Evolutionary conservation across 2,113 vertebrate species (phyloP), one percentile per base, ranked within the genome.

Genomic region (Peromyscus polionotus): DNA sequence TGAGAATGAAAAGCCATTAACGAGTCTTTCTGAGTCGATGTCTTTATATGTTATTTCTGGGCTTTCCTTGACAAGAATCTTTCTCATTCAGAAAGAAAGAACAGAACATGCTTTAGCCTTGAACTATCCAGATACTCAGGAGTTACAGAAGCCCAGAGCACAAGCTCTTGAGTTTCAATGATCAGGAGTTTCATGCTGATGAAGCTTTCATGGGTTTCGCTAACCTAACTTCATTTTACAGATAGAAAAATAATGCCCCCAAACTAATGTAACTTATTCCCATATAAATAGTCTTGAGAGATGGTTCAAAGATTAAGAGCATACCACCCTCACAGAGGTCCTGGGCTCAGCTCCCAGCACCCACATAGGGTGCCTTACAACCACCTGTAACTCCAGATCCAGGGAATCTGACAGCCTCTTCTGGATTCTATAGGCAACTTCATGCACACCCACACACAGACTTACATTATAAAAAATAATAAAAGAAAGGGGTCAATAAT

Each of bases 11-110:
- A 87, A 88, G n/a, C 19, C 36, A 94, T 54, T 95, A 88, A 68
- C 70, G n/a, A 95, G 36, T 90, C n/a, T 95, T 80, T 83, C 33
- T 76, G 91, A 63, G 68, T 93, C 90, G 93, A 90, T 73, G 3
- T 86, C 42, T 94, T 51, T 95, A 4, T 5, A 91, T 31, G 31
- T 79, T 95, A 87, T 65, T 92, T 92, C 68, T 81, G 57, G 33
- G 89, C 92, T 87, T 96, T 90, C 3, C 33, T 94, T 94, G 70
- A 96, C 28, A 90, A 79, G 88, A 89, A 90, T 9, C 36, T 83
- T 85, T 84, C 79, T 84, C 13, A 61, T 67, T 80, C 13, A 6
- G 45, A 45, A 57, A 3, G 42, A 92, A 57, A 65, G 77, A 93
- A 72, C 70, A 33, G 5, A 95, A 57, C 13, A 65, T 80, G 20